Evolutionary conservation across 2,113 vertebrate species (phyloP).

Genomic region (Otus sunia): DNA sequence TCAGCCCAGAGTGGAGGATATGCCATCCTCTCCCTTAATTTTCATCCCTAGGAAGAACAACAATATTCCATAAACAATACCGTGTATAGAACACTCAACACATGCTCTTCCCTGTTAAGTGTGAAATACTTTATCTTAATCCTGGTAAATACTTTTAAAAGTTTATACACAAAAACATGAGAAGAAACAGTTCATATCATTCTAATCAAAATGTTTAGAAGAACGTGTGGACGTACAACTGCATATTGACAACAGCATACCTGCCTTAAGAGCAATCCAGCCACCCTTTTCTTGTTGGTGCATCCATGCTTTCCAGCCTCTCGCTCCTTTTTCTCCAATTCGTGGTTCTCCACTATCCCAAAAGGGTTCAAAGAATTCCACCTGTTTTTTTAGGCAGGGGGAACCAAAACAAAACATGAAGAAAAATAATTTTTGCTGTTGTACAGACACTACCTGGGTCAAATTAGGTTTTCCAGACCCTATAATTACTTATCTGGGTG

Average conservation of each 20-base stretch:
- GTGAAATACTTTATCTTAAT: neutral
- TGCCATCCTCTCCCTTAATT: neutral
- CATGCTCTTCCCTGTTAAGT: neutral
- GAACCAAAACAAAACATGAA: neutral
- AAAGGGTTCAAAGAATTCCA: constrained; percentile 94
- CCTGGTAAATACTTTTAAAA: neutral
- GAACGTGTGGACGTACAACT: neutral
- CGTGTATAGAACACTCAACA: neutral
- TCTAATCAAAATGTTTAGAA: neutral
- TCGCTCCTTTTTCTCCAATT: constrained; percentile 88
- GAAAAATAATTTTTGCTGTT: neutral
- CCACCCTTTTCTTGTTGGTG: constrained; percentile 94
- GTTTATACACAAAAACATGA: neutral
- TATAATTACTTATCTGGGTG: neutral
- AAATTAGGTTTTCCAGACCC: neutral
- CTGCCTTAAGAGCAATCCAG: constrained; percentile 84
- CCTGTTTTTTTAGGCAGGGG: constrained; percentile 63
- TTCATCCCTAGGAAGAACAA: neutral
- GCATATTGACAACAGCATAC: constrained; percentile 50
- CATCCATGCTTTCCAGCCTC: constrained; percentile 96
- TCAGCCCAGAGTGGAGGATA: neutral
- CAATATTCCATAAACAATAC: neutral
- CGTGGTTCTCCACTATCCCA: constrained; percentile 95
- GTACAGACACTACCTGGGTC: neutral
- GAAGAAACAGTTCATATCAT: neutral